Evolutionary conservation across 30 jellyfish, hydroid and myxozoan genomes (phyloP).

Genomic region (Aurelia sp.): DNA sequence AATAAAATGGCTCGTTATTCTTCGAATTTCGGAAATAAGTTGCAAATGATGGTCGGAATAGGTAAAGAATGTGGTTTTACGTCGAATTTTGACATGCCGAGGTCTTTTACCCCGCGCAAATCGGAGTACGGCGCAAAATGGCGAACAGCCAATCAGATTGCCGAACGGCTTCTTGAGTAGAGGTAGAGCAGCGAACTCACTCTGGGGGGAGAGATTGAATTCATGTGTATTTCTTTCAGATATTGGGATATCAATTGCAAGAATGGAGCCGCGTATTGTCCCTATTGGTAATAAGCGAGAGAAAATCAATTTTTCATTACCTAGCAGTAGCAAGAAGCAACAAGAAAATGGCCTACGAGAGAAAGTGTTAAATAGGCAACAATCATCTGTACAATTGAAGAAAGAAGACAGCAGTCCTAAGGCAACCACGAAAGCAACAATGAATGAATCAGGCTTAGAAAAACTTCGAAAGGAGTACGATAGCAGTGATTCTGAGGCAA

Average conservation of each 20-base stretch:
- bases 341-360: background rate
- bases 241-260: slow-evolving; percentile 28
- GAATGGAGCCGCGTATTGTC: slow-evolving; percentile 46
- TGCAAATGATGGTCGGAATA: too few species aligned
- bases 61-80: too few species aligned
- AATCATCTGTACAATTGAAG: background rate
- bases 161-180: too few species aligned
- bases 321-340: background rate
- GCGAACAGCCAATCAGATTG: too few species aligned
- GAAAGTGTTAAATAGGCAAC: background rate
- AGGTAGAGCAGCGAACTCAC: too few species aligned
- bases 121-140: too few species aligned
- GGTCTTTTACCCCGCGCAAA: too few species aligned
- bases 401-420: background rate
- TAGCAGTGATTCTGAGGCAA: slow-evolving; percentile 33
- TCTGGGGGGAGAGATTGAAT: too few species aligned
- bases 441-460: slow-evolving; percentile 26
- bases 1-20: too few species aligned
- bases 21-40: too few species aligned
- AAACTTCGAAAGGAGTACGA: slow-evolving; percentile 53
- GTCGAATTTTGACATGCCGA: too few species aligned
- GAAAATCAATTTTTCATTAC: slow-evolving; percentile 31
- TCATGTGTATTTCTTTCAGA: slow-evolving; percentile 25
- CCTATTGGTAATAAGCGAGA: slow-evolving; percentile 36
- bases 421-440: background rate